Conservation (phyloP, 1,140 invertebrate genomes). For the Dendrolimus punctatus region DNA sequence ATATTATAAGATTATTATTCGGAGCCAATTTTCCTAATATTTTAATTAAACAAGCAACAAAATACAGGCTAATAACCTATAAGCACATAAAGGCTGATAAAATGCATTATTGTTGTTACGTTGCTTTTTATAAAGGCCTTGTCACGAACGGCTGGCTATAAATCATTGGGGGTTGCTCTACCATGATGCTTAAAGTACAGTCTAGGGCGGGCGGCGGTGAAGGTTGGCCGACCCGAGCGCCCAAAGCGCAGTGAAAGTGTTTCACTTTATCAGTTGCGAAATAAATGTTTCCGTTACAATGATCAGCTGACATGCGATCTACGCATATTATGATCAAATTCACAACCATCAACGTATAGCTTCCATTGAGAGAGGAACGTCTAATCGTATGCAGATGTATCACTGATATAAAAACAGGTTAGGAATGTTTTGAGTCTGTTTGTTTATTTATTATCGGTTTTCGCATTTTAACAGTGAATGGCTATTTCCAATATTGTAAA, state of each 20-base stretch:
- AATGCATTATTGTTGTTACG: constrained; percentile 46
- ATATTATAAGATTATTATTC: too few relatives aligned
- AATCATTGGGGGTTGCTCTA: constrained; percentile 43
- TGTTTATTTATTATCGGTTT: too few relatives aligned
- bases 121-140: constrained; percentile 38
- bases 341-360: neutral
- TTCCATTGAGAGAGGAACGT: constrained; percentile 6
- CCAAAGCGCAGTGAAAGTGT: constrained; percentile 23
- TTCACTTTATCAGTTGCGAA: constrained; percentile 18
- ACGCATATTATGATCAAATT: constrained; percentile 9
- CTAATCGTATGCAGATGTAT: constrained; percentile 3
- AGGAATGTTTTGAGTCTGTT: neutral
- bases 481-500: too few relatives aligned
- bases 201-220: constrained; percentile 39
- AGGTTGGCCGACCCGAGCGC: constrained; percentile 10
- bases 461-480: too few relatives aligned
- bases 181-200: constrained; percentile 32
- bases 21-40: too few relatives aligned
- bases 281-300: constrained; percentile 16
- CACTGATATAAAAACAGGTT: constrained; percentile 6
- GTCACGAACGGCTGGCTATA: constrained; percentile 52
- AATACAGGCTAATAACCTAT: too few relatives aligned
- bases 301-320: constrained; percentile 34
- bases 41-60: too few relatives aligned
- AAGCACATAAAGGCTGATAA: constrained; percentile 9